phyloP scores from a whole-genome alignment of 2,888 invertebrate species.

The Rhopalosiphum nymphaeae region DNA sequence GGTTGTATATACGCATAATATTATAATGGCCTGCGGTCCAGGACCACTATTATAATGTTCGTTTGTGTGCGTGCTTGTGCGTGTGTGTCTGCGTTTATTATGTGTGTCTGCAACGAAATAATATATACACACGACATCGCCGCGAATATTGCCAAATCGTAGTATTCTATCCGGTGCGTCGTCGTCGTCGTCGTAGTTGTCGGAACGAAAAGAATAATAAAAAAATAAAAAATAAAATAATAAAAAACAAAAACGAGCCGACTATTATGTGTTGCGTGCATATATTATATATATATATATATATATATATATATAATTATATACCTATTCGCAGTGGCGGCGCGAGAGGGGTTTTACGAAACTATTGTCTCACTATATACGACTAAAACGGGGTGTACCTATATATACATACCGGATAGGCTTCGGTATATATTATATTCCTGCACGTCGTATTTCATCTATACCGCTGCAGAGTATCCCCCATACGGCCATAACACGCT shows the following conservation, averaged over 20 bases:
- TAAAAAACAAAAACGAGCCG: not conserved
- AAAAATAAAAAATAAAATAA: not conserved
- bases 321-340: not conserved
- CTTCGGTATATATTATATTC: not conserved
- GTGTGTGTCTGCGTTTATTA: not conserved
- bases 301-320: conserved; percentile 2
- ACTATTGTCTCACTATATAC: conserved; percentile 18
- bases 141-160: conserved; percentile 46
- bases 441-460: conserved; percentile 18
- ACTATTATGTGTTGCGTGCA: conserved; percentile 20
- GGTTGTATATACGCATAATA: not conserved
- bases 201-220: not conserved
- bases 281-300: not conserved
- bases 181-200: not conserved
- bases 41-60: conserved; percentile 39
- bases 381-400: not conserved
- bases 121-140: conserved; percentile 21
- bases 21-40: conserved; percentile 45
- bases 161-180: conserved; percentile 41
- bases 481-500: not conserved
- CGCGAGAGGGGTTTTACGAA: conserved; percentile 37
- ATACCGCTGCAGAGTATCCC: not conserved
- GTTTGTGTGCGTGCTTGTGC: not conserved
- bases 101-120: not conserved
- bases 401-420: not conserved